Conservation (phyloP, 2,113 vertebrate species). For the Microcebus griseorufus region DNA sequence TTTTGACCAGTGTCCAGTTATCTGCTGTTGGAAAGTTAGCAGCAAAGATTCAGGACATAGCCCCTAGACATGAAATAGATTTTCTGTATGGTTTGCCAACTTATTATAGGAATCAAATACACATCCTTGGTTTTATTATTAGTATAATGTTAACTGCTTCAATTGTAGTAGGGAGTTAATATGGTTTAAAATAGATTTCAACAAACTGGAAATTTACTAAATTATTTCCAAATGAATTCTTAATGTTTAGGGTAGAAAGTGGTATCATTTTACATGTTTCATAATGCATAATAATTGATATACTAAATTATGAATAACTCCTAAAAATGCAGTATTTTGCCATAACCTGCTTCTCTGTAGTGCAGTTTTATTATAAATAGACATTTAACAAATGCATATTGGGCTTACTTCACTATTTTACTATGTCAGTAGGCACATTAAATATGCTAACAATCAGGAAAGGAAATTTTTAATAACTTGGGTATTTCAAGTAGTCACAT, state of each 20-base stretch:
- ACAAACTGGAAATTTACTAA: neutral
- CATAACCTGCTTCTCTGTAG: neutral
- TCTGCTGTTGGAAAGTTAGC: neutral
- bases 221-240: constrained; percentile 23
- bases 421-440: neutral
- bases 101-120: neutral
- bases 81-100: neutral
- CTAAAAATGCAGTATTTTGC: neutral
- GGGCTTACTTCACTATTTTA: neutral
- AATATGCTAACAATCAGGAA: neutral
- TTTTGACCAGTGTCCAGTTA: neutral
- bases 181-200: neutral
- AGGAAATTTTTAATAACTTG: neutral
- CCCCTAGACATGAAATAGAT: neutral
- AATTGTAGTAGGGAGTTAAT: neutral
- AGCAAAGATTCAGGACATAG: neutral
- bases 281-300: neutral
- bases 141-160: neutral
- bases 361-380: neutral
- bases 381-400: neutral
- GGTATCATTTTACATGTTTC: neutral
- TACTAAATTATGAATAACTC: neutral
- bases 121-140: neutral
- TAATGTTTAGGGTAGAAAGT: neutral
- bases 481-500: neutral